Evolutionary conservation across 2,113 vertebrate species (phyloP).

Genomic region (Sturnus vulgaris): DNA sequence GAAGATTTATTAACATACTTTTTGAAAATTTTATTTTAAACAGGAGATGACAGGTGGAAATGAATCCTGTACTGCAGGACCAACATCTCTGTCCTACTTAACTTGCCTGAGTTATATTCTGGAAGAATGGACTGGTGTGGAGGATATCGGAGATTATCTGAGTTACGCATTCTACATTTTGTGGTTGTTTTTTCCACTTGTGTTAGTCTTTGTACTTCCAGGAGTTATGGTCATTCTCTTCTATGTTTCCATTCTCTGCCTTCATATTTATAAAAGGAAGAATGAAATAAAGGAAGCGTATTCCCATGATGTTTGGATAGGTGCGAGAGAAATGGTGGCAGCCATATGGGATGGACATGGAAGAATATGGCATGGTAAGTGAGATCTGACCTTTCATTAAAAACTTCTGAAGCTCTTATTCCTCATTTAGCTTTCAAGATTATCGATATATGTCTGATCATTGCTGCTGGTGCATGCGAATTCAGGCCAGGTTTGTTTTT

Average conservation of each 20-base stretch:
- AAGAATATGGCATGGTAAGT: slow-evolving; percentile 93
- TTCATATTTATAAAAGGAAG: slow-evolving; percentile 95
- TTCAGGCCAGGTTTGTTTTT: neutral
- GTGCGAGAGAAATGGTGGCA: slow-evolving; percentile 85
- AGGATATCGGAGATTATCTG: slow-evolving; percentile 86
- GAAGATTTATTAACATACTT: neutral
- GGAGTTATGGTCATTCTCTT: slow-evolving; percentile 79
- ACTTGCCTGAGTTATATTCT: slow-evolving; percentile 77
- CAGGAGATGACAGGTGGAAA: slow-evolving; percentile 79
- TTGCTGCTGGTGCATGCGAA: neutral
- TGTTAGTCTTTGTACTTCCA: slow-evolving; percentile 83
- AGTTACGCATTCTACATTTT: slow-evolving; percentile 86
- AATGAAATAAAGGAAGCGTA: slow-evolving; percentile 91
- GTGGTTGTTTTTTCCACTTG: slow-evolving; percentile 92
- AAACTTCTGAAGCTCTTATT: neutral
- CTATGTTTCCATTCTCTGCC: slow-evolving; percentile 88
- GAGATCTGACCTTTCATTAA: neutral
- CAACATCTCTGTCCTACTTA: slow-evolving; percentile 70
- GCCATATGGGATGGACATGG: slow-evolving; percentile 93
- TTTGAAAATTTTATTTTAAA: neutral
- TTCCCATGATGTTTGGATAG: slow-evolving; percentile 89
- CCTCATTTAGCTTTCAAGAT: neutral
- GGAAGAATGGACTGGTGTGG: slow-evolving; percentile 85
- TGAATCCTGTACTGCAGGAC: slow-evolving; percentile 78
- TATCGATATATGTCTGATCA: neutral